Evolutionary conservation across 2,113 vertebrate genomes (phyloP).

Genomic region (Eupsittula cactorum): DNA sequence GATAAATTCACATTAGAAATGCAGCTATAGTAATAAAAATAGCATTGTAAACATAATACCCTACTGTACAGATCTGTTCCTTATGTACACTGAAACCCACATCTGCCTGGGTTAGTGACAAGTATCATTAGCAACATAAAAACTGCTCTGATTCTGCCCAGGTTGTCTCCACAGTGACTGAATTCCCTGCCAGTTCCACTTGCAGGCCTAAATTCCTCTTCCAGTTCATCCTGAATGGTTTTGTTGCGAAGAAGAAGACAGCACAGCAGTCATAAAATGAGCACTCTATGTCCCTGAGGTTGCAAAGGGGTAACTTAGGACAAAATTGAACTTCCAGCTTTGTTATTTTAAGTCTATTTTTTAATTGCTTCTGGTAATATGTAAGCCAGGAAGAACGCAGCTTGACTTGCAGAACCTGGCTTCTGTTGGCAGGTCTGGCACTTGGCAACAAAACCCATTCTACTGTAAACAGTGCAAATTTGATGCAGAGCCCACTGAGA

Average conservation of each 20-base stretch:
- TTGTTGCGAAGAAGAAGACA: neutral
- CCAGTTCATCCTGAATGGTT: neutral
- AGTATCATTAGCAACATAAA: slow-evolving; percentile 49
- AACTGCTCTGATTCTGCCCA: slow-evolving; percentile 33
- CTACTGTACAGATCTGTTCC: neutral
- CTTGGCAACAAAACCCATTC: neutral
- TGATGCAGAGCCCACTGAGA: slow-evolving; percentile 37
- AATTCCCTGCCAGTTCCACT: slow-evolving; percentile 36
- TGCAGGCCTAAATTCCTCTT: neutral
- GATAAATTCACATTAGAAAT: neutral
- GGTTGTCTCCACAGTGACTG: slow-evolving; percentile 60
- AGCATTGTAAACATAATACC: neutral
- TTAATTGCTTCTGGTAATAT: slow-evolving; percentile 39
- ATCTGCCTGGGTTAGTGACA: slow-evolving; percentile 37
- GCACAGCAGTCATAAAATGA: slow-evolving; percentile 4
- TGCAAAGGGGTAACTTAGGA: slow-evolving; percentile 7
- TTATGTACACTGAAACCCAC: neutral
- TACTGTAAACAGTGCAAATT: slow-evolving; percentile 40
- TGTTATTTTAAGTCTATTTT: neutral
- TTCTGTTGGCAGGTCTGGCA: slow-evolving; percentile 49
- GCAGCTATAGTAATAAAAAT: neutral
- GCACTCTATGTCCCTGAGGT: neutral
- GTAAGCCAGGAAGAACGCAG: slow-evolving; percentile 49
- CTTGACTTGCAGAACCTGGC: slow-evolving; percentile 61
- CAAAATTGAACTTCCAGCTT: slow-evolving; percentile 15